A percentile compares a stretch with the other conserved stretches of the same genome.
Conservation (phyloP, 2,797 vertebrate genomes). For the Rhinoraja longicauda region DNA sequence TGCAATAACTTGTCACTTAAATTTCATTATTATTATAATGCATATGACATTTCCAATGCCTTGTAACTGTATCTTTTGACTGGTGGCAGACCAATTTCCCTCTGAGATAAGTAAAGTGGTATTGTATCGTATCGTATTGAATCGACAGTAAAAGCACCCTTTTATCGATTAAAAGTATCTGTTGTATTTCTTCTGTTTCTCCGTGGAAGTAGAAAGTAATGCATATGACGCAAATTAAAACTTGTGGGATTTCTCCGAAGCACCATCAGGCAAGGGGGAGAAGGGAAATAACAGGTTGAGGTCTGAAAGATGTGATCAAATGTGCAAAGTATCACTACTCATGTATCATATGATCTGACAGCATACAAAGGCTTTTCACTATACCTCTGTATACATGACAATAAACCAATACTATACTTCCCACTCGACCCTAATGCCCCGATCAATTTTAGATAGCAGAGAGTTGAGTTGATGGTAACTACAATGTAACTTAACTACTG, state of each 20-base stretch:
- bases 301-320: constrained; percentile 6
- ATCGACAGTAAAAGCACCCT: neutral
- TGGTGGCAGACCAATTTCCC: too few species aligned
- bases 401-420: neutral
- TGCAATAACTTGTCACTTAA: too few species aligned
- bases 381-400: too few species aligned
- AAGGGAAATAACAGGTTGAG: neutral
- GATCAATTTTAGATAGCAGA: constrained; percentile 9
- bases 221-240: neutral
- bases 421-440: neutral
- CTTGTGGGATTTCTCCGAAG: neutral
- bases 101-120: too few species aligned
- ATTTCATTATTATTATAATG: too few species aligned
- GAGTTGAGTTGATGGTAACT: too few species aligned
- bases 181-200: neutral
- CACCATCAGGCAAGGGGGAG: neutral
- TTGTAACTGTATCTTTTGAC: too few species aligned
- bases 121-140: too few species aligned
- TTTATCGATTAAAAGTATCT: neutral
- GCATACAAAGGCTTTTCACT: too few species aligned
- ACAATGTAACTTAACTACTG: neutral
- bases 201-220: neutral
- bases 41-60: too few species aligned
- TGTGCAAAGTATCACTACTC: neutral
- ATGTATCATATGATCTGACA: too few species aligned